Conservation (phyloP, 2,797 vertebrate species). For the Dendrocincla fuliginosa region DNA sequence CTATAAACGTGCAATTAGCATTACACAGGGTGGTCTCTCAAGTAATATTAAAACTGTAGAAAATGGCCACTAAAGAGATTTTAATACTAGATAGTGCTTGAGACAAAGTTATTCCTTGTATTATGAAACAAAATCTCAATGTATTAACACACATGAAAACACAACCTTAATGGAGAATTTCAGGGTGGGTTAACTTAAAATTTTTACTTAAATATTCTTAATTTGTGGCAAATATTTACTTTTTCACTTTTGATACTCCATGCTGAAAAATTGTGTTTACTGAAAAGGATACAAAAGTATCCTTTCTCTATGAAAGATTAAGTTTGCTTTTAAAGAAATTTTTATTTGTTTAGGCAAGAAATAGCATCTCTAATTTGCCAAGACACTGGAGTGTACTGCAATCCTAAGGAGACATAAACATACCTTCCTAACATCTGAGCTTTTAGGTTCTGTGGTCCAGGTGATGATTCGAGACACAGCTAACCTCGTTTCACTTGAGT, state of each 20-base stretch:
- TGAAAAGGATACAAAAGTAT: neutral
- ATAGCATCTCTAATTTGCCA: neutral
- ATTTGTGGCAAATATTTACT: neutral
- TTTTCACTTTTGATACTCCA: neutral
- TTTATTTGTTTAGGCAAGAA: neutral
- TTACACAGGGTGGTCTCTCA: neutral
- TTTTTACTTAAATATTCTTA: neutral
- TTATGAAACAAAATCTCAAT: neutral
- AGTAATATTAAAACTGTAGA: neutral
- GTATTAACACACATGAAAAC: neutral
- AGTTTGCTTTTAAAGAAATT: neutral
- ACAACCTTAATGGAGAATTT: rapidly evolving
- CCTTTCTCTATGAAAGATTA: neutral
- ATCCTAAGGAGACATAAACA: neutral
- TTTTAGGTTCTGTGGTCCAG: constrained; percentile 97
- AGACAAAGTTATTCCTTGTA: neutral
- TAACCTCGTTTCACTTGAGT: constrained; percentile 95
- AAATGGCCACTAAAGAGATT: neutral
- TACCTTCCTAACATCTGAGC: constrained; percentile 97
- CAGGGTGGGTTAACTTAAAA: neutral
- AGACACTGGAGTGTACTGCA: neutral
- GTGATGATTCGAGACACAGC: constrained; percentile 97
- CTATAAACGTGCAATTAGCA: neutral
- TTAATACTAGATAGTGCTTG: neutral
- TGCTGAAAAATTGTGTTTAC: neutral